These are phyloP conservation scores for Neogobius melanostomus DNA, from an alignment of 2,113 vertebrate species.

Conservation along the genomic window DNA sequence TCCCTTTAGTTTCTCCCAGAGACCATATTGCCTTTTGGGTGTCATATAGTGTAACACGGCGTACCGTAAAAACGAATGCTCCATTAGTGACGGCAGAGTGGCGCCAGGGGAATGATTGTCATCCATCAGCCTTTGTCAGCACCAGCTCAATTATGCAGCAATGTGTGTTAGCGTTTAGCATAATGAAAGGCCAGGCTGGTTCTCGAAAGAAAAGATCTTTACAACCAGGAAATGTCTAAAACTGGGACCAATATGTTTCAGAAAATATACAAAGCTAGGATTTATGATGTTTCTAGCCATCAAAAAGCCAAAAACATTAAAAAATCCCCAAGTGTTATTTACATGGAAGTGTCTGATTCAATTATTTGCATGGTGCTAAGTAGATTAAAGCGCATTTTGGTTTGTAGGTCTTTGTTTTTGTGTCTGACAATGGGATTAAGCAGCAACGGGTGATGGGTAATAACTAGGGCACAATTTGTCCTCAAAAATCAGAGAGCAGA, in stretches of 20 bases:
- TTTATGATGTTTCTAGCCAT: background rate
- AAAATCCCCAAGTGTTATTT: background rate
- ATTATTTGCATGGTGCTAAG: background rate
- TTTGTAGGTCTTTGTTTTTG: background rate
- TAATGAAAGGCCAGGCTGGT: constrained; percentile 49
- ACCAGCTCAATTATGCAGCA: constrained; percentile 51
- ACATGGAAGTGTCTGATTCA: background rate
- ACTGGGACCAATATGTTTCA: constrained; percentile 13
- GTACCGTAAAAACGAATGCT: constrained; percentile 36
- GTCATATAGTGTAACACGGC: constrained; percentile 26
- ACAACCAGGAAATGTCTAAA: constrained; percentile 15
- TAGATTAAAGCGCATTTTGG: constrained; percentile 1
- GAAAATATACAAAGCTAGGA: background rate
- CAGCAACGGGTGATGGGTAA: background rate
- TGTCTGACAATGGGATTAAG: constrained; percentile 5
- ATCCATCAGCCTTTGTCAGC: constrained; percentile 52
- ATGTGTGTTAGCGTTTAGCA: constrained; percentile 40
- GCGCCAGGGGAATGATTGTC: constrained; percentile 47
- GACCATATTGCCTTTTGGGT: background rate
- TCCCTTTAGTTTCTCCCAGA: background rate
- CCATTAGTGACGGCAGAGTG: constrained; percentile 25
- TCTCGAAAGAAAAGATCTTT: constrained; percentile 37
- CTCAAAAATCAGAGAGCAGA: background rate
- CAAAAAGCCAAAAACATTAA: background rate
- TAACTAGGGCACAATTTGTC: constrained; percentile 1